Conservation (phyloP, 2,888 invertebrate genomes). For the Scaptodrosophila latifasciaeformis region DNA sequence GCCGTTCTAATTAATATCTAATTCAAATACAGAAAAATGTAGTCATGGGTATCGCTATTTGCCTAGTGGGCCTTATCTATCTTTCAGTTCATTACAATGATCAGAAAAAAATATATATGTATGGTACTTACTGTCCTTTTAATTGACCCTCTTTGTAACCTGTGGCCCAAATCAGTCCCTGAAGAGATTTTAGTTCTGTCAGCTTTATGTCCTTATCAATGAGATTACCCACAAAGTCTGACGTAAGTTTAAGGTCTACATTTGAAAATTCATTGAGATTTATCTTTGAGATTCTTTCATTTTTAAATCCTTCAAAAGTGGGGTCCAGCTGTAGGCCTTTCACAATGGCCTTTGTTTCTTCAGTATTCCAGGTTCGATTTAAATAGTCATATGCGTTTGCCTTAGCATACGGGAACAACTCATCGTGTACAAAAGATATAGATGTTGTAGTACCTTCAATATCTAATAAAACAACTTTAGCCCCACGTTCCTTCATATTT, state of each 20-base stretch:
- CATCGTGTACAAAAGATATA: constrained; percentile 85
- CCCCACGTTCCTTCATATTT: too few species aligned
- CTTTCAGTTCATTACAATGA: too few species aligned
- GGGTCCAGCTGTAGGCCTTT: constrained; percentile 78
- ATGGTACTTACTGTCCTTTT: constrained; percentile 94
- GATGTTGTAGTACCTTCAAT: constrained; percentile 86
- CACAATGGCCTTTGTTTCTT: constrained; percentile 82
- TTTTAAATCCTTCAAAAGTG: constrained; percentile 32
- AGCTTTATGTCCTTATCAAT: constrained; percentile 88
- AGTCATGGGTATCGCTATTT: too few species aligned
- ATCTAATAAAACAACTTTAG: constrained; percentile 77
- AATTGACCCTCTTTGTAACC: constrained; percentile 87
- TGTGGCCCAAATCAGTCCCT: constrained; percentile 91
- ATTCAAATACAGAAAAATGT: too few species aligned
- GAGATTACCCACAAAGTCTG: constrained; percentile 85
- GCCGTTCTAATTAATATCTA: not conserved
- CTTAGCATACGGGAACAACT: constrained; percentile 85
- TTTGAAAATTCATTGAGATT: constrained; percentile 69
- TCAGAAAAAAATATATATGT: too few species aligned
- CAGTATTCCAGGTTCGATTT: constrained; percentile 81
- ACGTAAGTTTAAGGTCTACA: constrained; percentile 78
- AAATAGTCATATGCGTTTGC: constrained; percentile 84
- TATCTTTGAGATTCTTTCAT: too few species aligned
- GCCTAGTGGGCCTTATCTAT: not conserved
- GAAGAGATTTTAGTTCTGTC: constrained; percentile 88